These are phyloP conservation scores for Mobula hypostoma DNA, from an alignment of 2,113 vertebrate species.

Conservation along the genomic window DNA sequence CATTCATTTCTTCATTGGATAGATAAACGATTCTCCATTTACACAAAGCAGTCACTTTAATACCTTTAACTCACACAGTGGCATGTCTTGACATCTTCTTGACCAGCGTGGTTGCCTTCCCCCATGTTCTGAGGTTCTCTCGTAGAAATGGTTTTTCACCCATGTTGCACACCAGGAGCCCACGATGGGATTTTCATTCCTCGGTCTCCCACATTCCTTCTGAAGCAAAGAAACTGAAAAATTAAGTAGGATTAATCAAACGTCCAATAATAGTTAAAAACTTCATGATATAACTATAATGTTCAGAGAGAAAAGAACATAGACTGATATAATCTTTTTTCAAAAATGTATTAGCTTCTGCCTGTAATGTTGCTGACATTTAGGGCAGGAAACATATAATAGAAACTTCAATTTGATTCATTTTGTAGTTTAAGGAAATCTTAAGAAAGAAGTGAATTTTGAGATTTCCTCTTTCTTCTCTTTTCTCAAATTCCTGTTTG, in stretches of 20 bases:
- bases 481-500: not conserved
- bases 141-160: not conserved
- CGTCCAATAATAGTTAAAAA: not conserved
- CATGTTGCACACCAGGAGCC: not conserved
- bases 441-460: not conserved
- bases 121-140: not conserved
- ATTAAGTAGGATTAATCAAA: not conserved
- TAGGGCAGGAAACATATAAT: too few relatives aligned
- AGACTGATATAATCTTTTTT: too few relatives aligned
- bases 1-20: not conserved
- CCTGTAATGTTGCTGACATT: too few relatives aligned
- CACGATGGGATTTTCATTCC: not conserved
- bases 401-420: not conserved
- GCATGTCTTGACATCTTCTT: not conserved
- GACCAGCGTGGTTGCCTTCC: not conserved
- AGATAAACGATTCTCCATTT: not conserved
- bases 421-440: not conserved
- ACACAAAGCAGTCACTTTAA: not conserved
- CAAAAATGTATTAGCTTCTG: too few relatives aligned
- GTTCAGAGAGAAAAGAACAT: too few relatives aligned
- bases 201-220: not conserved
- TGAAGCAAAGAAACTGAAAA: not conserved
- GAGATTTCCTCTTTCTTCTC: not conserved
- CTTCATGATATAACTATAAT: not conserved
- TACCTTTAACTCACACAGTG: not conserved